phyloP scores from a whole-genome alignment of 2,113 vertebrate species.

The Sciurus niger region DNA sequence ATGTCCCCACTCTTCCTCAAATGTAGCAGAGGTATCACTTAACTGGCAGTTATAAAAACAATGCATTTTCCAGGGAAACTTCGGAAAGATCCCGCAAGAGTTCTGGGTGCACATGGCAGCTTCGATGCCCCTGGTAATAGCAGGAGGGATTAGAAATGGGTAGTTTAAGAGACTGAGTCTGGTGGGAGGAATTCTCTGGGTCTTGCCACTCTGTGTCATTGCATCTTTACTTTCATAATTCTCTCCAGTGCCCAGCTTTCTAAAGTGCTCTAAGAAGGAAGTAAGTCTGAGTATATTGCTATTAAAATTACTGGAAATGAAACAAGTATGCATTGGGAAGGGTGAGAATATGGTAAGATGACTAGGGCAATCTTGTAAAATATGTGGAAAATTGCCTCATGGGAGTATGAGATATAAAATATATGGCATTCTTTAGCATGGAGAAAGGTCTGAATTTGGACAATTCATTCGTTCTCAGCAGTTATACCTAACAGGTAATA shows the following conservation, averaged over 20 bases:
- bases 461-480: not conserved
- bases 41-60: slow-evolving; percentile 69
- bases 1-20: slow-evolving; percentile 89
- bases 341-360: not conserved
- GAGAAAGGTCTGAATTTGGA: slow-evolving; percentile 14
- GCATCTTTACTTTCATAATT: not conserved
- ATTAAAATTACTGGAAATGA: not conserved
- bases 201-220: not conserved
- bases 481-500: not conserved
- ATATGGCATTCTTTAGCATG: not conserved
- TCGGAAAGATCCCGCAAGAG: not conserved
- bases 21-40: slow-evolving; percentile 63
- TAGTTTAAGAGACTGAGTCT: not conserved
- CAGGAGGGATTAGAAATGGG: not conserved
- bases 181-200: not conserved
- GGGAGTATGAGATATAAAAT: not conserved
- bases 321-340: not conserved
- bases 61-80: not conserved
- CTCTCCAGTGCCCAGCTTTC: not conserved
- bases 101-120: not conserved
- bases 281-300: not conserved
- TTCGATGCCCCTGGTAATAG: not conserved
- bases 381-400: not conserved
- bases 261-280: slow-evolving; percentile 37
- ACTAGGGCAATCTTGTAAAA: not conserved